A percentile compares a stretch with the other conserved stretches of the same genome.
phyloP scores from a whole-genome alignment of 2,888 invertebrate species.

The Meliscaeva auricollis region DNA sequence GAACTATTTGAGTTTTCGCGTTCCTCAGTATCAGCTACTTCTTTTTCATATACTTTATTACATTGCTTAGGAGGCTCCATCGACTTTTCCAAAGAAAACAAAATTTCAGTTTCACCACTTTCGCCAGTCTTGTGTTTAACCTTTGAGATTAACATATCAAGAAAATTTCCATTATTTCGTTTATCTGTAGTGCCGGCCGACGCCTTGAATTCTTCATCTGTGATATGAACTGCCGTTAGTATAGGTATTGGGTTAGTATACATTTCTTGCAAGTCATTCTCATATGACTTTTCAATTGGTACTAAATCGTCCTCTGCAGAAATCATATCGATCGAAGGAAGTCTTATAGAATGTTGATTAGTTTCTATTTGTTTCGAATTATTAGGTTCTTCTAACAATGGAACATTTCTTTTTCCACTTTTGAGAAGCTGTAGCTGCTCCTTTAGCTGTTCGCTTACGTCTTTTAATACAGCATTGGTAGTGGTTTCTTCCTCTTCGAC shows the following conservation, averaged over 20 bases:
- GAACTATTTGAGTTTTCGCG: conserved; percentile 67
- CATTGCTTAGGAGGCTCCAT: conserved; percentile 32
- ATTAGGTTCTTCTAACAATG: conserved; percentile 78
- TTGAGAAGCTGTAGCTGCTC: conserved; percentile 82
- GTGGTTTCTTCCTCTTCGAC: conserved; percentile 56
- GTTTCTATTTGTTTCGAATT: conserved; percentile 14
- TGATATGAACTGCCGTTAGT: background rate
- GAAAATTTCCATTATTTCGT: conserved; percentile 78
- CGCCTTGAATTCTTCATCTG: conserved; percentile 3
- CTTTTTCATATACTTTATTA: background rate
- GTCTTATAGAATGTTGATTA: background rate
- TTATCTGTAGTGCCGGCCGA: background rate
- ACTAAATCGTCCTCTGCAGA: background rate
- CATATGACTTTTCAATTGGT: background rate
- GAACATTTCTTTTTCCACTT: conserved; percentile 79
- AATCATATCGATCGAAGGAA: background rate
- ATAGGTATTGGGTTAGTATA: background rate
- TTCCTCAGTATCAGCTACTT: conserved; percentile 22
- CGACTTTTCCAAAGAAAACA: background rate
- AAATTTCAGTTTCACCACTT: background rate
- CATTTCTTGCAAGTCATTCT: background rate
- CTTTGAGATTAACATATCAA: conserved; percentile 82
- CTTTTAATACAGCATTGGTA: conserved; percentile 74
- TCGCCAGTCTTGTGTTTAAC: conserved; percentile 72
- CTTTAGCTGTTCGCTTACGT: conserved; percentile 81